Evolutionary conservation across 2,797 vertebrate genomes (phyloP), one percentile per base, ranked within the genome.

Genomic region (Enoplosus armatus): DNA sequence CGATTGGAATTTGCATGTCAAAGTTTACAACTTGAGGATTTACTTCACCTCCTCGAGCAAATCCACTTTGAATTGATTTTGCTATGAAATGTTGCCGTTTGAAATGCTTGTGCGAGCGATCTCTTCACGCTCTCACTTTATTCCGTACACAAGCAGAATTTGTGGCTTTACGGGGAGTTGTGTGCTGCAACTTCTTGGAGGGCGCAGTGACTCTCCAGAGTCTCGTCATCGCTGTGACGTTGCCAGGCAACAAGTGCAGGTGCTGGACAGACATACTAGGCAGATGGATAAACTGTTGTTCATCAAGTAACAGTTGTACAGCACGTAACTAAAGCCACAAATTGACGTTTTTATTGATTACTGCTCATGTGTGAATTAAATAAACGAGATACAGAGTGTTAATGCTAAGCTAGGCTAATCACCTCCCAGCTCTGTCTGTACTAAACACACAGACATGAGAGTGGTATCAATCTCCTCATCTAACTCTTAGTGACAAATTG

Each of bases 341-440:
- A 27, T 1, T n/a, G 11, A 59, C 4, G 5, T n/a, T n/a, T 37
- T 58, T 63, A n/a, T 33, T n/a, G 5, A 35, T 58, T 14, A 22
- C 62, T 33, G 62, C 29, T 64, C 29, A 33, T 33, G 29, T 47
- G 33, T 33, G 41, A 33, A 31, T 63, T 15, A 31, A 31, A 33
- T 3, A 12, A 63, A 31, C 10, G 5, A 27, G 60, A 27, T 18
- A 45, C 43, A 63, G 20, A 6, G 20, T 47, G 26, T 45, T 29
- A 20, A 22, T 66, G 48, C 63, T 26, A 26, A 24, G n/a, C 47
- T 66, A 6, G 47, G 47, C 63, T 37, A 64, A 64, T n/a, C 43
- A 5, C 5, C 11, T 31, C 62, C 29, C 20, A 64, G 5, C 11
- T 31, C 26, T 22, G 2, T 47, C 1, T 2, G 10, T 6, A 22